A percentile compares a stretch with the other conserved stretches of the same genome.
phyloP scores from a whole-genome alignment of 2,113 vertebrate species.

The Tachycineta bicolor region DNA sequence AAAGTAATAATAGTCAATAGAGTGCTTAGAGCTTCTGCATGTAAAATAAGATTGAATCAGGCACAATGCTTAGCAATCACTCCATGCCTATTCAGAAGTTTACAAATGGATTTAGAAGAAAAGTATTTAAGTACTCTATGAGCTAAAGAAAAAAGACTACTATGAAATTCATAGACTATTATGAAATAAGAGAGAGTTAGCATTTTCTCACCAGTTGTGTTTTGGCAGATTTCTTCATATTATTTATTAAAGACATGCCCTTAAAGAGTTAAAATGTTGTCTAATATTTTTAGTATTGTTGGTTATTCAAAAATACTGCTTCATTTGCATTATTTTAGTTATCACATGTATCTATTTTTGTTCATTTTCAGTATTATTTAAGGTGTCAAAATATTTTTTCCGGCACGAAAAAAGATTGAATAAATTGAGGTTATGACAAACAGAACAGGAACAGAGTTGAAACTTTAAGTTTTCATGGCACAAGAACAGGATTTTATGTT shows the following conservation, averaged over 20 bases:
- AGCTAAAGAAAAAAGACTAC: not conserved
- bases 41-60: not conserved
- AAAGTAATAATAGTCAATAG: constrained; percentile 14
- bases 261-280: not conserved
- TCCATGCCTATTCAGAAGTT: not conserved
- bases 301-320: not conserved
- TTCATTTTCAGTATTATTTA: not conserved
- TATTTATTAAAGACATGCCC: not conserved
- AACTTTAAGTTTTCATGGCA: not conserved
- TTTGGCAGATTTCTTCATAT: not conserved
- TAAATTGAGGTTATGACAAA: not conserved
- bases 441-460: not conserved
- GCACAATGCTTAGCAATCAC: not conserved
- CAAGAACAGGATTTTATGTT: not conserved
- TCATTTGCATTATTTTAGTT: not conserved
- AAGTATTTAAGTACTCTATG: not conserved
- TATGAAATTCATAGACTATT: not conserved
- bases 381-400: not conserved
- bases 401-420: not conserved
- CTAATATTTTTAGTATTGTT: not conserved
- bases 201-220: not conserved
- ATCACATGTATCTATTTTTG: not conserved
- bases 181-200: not conserved
- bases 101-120: not conserved
- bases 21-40: not conserved